These are phyloP conservation scores for Brevimyrus niger DNA, from an alignment of 2,113 vertebrate species.

Conservation along the genomic window DNA sequence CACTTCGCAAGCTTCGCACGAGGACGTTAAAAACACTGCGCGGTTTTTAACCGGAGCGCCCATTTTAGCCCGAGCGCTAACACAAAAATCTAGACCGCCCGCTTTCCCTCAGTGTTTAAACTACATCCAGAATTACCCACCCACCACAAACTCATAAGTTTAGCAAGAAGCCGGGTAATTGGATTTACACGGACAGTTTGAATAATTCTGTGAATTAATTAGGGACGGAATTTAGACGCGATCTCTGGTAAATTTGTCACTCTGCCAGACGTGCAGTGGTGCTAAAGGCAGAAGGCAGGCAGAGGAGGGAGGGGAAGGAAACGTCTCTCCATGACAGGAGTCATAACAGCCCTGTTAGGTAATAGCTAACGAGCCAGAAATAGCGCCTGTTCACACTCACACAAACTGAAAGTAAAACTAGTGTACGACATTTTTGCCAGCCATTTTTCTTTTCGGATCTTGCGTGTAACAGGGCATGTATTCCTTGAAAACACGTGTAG, in stretches of 20 bases:
- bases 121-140: not conserved
- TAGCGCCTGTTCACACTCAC: not conserved
- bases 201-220: slow-evolving; percentile 53
- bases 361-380: not conserved
- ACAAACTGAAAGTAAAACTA: not conserved
- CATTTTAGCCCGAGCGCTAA: not conserved
- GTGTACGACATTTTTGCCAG: not conserved
- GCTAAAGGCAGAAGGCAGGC: not conserved
- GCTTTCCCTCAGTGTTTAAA: not conserved
- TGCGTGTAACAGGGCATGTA: not conserved
- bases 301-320: not conserved
- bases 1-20: not conserved
- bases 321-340: slow-evolving; percentile 11
- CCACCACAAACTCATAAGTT: slow-evolving; percentile 43
- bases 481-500: not conserved
- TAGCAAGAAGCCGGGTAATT: slow-evolving; percentile 52
- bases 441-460: not conserved
- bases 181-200: slow-evolving; percentile 59
- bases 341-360: not conserved
- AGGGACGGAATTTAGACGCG: slow-evolving; percentile 47
- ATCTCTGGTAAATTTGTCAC: slow-evolving; percentile 39
- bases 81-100: not conserved
- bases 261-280: slow-evolving; percentile 10
- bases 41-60: not conserved
- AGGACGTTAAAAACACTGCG: not conserved